Percentiles rank a stretch among this genome's conserved stretches.
Evolutionary conservation across 2,888 invertebrate species (phyloP).

Genomic region (Meloe dianella): DNA sequence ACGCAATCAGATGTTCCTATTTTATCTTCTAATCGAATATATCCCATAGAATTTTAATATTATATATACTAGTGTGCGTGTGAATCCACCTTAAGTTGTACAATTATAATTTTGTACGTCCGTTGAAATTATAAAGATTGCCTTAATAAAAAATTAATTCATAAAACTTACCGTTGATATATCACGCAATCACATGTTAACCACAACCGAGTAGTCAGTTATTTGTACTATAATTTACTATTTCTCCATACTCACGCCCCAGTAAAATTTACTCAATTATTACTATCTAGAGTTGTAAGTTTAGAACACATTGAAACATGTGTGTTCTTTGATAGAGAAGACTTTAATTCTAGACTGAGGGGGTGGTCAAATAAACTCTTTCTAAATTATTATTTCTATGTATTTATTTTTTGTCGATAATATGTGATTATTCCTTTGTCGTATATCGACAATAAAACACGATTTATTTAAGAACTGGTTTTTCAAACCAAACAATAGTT

Average conservation of each 20-base stretch:
- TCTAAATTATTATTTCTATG: conserved; percentile 1
- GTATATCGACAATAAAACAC: conserved; percentile 21
- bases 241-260: neutral
- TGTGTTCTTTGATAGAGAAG: neutral
- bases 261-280: too few relatives aligned
- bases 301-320: too few relatives aligned
- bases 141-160: neutral
- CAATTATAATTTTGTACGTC: neutral
- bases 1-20: neutral
- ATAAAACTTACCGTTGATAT: neutral
- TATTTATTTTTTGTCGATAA: neutral
- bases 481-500: conserved; percentile 35
- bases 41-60: neutral
- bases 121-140: conserved; percentile 2
- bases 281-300: too few relatives aligned
- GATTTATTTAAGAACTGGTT: conserved; percentile 26
- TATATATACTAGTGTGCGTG: neutral
- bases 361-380: neutral
- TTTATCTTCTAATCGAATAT: neutral
- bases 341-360: neutral
- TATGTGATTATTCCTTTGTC: conserved; percentile 6
- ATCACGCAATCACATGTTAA: neutral
- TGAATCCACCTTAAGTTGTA: neutral
- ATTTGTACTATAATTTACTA: neutral
- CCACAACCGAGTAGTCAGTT: neutral